Conservation (phyloP, 2,113 vertebrate species). For the Upupa epops region DNA sequence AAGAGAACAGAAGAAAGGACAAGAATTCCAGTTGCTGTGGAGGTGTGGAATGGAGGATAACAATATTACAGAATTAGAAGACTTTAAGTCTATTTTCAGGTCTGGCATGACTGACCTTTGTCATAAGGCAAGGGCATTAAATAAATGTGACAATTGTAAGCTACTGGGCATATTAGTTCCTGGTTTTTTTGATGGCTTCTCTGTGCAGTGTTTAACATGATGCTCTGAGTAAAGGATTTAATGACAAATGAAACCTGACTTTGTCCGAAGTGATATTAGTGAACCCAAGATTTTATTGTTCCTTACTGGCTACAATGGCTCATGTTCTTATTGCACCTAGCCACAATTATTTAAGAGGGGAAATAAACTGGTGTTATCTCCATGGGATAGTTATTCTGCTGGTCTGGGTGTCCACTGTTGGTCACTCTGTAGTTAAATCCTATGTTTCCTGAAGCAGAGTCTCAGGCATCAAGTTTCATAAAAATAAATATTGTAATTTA, state of each 20-base stretch:
- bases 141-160: slow-evolving; percentile 17
- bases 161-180: background rate
- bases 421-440: background rate
- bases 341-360: background rate
- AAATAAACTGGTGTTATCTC: background rate
- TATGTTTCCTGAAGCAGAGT: background rate
- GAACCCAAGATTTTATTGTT: background rate
- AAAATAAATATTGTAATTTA: background rate
- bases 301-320: background rate
- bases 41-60: background rate
- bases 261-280: background rate
- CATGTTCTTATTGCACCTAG: background rate
- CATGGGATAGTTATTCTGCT: background rate
- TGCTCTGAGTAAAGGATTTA: background rate
- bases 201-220: background rate
- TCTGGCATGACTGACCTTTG: background rate
- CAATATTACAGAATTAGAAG: slow-evolving; percentile 22
- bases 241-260: background rate
- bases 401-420: too few species aligned
- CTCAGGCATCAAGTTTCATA: background rate
- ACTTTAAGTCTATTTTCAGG: slow-evolving; percentile 37
- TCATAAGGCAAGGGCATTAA: background rate
- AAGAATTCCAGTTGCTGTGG: background rate
- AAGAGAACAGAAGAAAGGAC: background rate
- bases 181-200: background rate